phyloP scores from a whole-genome alignment of 92 coral and sea anemone genomes.

The Desmophyllum pertusum region DNA sequence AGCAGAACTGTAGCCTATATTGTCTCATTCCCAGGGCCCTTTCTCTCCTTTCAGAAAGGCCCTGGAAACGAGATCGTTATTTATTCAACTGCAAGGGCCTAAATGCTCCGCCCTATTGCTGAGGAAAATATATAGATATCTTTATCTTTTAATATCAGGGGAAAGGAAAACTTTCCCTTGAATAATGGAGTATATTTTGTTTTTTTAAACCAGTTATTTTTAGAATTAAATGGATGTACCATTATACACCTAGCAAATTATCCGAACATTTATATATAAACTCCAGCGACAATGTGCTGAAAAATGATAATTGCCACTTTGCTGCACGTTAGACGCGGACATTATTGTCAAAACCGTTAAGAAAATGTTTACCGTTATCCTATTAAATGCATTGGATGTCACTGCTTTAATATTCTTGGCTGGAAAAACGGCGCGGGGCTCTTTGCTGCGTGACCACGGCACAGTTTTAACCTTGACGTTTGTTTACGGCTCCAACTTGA shows the following conservation, averaged over 20 bases:
- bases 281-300: not conserved
- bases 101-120: too few species aligned
- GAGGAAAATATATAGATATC: not conserved
- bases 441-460: too few species aligned
- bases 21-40: too few species aligned
- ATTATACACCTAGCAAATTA: not conserved
- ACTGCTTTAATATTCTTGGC: conserved; percentile 20
- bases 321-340: conserved; percentile 19
- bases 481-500: not conserved
- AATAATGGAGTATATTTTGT: not conserved
- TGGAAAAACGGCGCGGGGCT: conserved; percentile 15
- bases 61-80: not conserved
- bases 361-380: conserved; percentile 24
- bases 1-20: too few species aligned
- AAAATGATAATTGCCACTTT: conserved; percentile 28
- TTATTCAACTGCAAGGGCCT: too few species aligned
- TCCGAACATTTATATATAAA: not conserved
- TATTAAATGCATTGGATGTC: conserved; percentile 2
- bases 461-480: too few species aligned
- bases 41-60: not conserved
- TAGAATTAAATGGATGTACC: not conserved
- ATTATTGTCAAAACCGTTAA: conserved; percentile 18
- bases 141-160: not conserved
- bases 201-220: not conserved
- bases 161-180: not conserved